phyloP scores from a whole-genome alignment of 2,888 invertebrate species.

The Andrena trimmerana region DNA sequence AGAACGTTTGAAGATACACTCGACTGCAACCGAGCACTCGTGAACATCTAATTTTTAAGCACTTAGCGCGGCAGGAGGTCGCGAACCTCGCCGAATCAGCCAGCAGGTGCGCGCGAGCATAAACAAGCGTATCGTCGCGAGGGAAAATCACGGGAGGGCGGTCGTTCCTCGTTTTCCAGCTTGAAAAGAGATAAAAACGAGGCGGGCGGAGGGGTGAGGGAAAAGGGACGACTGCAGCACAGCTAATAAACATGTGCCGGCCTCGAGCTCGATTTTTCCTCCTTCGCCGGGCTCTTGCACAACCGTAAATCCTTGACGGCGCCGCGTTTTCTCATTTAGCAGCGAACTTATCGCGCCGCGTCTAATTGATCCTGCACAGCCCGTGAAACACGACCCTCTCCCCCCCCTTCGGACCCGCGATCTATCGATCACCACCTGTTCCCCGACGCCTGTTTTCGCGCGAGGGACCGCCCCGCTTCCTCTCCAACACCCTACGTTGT shows the following conservation, averaged over 20 bases:
- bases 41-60: background rate
- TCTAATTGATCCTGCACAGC: constrained; percentile 62
- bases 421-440: constrained; percentile 50
- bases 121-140: constrained; percentile 26
- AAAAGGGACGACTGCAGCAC: constrained; percentile 17
- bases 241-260: constrained; percentile 42
- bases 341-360: constrained; percentile 66
- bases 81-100: constrained; percentile 14
- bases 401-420: constrained; percentile 2
- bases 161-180: constrained; percentile 15
- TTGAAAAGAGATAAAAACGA: constrained; percentile 27
- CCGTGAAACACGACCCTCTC: constrained; percentile 21
- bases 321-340: constrained; percentile 66
- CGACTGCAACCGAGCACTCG: background rate
- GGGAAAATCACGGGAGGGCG: constrained; percentile 18
- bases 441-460: constrained; percentile 29
- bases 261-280: constrained; percentile 60
- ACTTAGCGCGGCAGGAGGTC: background rate
- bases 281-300: constrained; percentile 52
- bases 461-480: background rate
- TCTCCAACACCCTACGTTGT: background rate
- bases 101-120: constrained; percentile 10
- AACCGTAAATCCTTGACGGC: constrained; percentile 64
- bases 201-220: background rate
- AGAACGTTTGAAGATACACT: too few relatives aligned